Evolutionary conservation across 1,140 invertebrate genomes (phyloP).

Genomic region (Oppia nitens): DNA sequence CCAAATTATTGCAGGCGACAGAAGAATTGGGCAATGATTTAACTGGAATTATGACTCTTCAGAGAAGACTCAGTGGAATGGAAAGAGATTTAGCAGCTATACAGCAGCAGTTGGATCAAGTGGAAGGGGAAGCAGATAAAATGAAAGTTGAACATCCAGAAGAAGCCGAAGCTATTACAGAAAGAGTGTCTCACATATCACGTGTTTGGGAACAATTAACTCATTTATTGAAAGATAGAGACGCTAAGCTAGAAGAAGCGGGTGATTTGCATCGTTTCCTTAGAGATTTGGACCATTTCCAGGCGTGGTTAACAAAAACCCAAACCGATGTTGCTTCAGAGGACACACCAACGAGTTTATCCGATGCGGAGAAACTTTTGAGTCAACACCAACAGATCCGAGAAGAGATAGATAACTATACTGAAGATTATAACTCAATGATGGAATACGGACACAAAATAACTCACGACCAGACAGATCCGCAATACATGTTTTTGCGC

Average conservation of each 20-base stretch:
- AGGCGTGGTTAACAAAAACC: slow-evolving; percentile 93
- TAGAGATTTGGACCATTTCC: slow-evolving; percentile 97
- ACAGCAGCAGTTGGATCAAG: slow-evolving; percentile 80
- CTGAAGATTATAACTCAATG: slow-evolving; percentile 94
- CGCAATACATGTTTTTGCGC: slow-evolving; percentile 96
- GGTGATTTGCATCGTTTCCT: slow-evolving; percentile 96
- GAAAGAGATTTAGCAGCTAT: slow-evolving; percentile 95
- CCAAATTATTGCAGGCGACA: slow-evolving; percentile 84
- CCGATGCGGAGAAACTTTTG: slow-evolving; percentile 89
- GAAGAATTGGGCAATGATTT: slow-evolving; percentile 84
- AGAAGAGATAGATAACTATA: slow-evolving; percentile 98
- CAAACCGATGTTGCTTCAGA: slow-evolving; percentile 95
- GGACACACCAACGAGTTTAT: slow-evolving; percentile 85
- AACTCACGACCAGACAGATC: slow-evolving; percentile 65
- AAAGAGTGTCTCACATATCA: slow-evolving; percentile 73
- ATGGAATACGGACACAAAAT: slow-evolving; percentile 96
- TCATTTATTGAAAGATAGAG: slow-evolving; percentile 90
- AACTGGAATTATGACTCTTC: slow-evolving; percentile 66
- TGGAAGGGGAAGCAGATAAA: slow-evolving; percentile 75
- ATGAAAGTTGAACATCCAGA: slow-evolving; percentile 89
- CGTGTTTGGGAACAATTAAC: slow-evolving; percentile 91
- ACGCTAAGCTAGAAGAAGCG: slow-evolving; percentile 94
- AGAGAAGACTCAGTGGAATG: slow-evolving; percentile 79
- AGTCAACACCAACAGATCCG: slow-evolving; percentile 89
- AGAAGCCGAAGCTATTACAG: slow-evolving; percentile 77